A percentile compares a stretch with the other conserved stretches of the same genome.
Evolutionary conservation across 2,797 vertebrate genomes (phyloP).

Genomic region (Schizopygopsis pylzovi): DNA sequence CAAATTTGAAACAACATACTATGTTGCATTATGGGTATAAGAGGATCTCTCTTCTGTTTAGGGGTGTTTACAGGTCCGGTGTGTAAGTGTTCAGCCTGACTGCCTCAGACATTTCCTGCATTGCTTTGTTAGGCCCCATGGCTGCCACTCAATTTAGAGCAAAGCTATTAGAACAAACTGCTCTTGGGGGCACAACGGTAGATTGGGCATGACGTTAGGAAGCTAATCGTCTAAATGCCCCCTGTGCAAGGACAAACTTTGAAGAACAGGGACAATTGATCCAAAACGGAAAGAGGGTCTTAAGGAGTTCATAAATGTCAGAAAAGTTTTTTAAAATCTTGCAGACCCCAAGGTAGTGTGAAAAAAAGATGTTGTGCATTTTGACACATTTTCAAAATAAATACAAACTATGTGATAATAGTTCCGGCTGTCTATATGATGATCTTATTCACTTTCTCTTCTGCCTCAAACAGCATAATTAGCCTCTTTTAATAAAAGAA

Average conservation of each 20-base stretch:
- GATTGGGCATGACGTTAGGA: conserved; percentile 74
- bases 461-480: conserved; percentile 35
- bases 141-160: conserved; percentile 72
- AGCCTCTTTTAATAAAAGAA: conserved; percentile 56
- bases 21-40: neutral
- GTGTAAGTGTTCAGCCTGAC: conserved; percentile 73
- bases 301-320: conserved; percentile 12
- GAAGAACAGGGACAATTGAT: conserved; percentile 38
- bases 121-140: conserved; percentile 66
- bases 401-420: neutral
- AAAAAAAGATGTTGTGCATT: neutral
- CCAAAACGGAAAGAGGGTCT: neutral
- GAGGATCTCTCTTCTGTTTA: conserved; percentile 27
- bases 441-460: conserved; percentile 40
- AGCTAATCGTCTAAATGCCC: conserved; percentile 73
- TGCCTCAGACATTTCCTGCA: conserved; percentile 73
- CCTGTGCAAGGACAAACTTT: conserved; percentile 77
- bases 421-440: neutral
- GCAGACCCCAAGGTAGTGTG: neutral
- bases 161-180: conserved; percentile 83
- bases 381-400: neutral
- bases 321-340: neutral
- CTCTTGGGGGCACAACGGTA: conserved; percentile 78
- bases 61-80: conserved; percentile 69
- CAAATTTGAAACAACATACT: neutral